Conservation (phyloP, 2,888 invertebrate genomes). For the Bugula neritina region DNA sequence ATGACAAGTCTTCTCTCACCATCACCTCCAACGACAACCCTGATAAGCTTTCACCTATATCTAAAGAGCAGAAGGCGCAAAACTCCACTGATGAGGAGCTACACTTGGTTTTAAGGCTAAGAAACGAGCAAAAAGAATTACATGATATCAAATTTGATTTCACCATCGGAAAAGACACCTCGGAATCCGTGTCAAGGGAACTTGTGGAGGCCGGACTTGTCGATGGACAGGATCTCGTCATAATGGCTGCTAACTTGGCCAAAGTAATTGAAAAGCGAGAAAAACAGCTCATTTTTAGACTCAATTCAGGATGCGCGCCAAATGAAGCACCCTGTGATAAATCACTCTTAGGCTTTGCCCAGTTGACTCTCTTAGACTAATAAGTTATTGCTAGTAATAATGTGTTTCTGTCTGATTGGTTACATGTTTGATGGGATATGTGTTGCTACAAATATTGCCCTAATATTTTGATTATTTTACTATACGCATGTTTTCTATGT, state of each 20-base stretch:
- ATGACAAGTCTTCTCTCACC: neutral
- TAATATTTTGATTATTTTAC: too few relatives aligned
- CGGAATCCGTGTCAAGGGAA: slow-evolving; percentile 89
- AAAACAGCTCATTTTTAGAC: slow-evolving; percentile 31
- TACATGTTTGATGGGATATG: too few relatives aligned
- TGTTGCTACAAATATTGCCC: too few relatives aligned
- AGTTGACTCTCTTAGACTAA: slow-evolving; percentile 59
- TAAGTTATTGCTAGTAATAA: too few relatives aligned
- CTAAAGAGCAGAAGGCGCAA: slow-evolving; percentile 26
- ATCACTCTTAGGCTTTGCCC: slow-evolving; percentile 91
- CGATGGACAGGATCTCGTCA: slow-evolving; percentile 79
- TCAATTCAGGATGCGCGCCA: slow-evolving; percentile 57
- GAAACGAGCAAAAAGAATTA: slow-evolving; percentile 77
- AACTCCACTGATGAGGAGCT: slow-evolving; percentile 28
- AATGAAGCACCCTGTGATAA: slow-evolving; percentile 87
- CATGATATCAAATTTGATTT: slow-evolving; percentile 98
- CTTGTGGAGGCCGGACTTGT: slow-evolving; percentile 90
- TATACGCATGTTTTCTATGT: too few relatives aligned
- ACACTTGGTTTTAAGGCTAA: slow-evolving; percentile 45
- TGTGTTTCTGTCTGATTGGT: too few relatives aligned
- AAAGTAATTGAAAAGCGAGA: slow-evolving; percentile 71
- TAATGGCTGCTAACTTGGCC: slow-evolving; percentile 88
- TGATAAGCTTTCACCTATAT: neutral
- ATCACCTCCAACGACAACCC: neutral
- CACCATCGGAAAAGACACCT: slow-evolving; percentile 68